Evolutionary conservation across 2,113 vertebrate genomes (phyloP), one percentile per base, ranked within the genome.

Genomic region (Mohoua ochrocephala): DNA sequence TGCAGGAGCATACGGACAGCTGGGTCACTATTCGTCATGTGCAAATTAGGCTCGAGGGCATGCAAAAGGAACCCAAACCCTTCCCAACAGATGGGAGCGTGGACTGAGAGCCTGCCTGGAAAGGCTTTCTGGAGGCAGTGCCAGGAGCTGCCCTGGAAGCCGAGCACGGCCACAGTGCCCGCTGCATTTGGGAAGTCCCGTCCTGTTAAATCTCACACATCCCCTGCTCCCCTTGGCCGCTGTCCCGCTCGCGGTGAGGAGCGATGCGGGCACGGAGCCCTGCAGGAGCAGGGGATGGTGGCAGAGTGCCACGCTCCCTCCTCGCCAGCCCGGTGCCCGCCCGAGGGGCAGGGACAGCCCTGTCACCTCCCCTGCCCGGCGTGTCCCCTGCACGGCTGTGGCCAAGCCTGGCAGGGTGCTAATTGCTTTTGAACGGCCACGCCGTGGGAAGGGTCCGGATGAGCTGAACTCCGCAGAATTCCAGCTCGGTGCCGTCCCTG

Each of bases 351-450:
- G 0, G 4, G 75, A 35, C 0, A 3, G 91, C 30, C 39, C 68
- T 68, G 85, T 31, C 84, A 53, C 57, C 35, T 50, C 26, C 73
- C 71, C n/a, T 60, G 65, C 84, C 33, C 1, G 1, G 16, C 5
- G 0, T 28, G 53, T 65, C 42, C 60, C 39, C 59, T 6, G 0
- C 52, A 10, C 19, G 0, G 1, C 83, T 41, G 61, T 23, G 63
- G 74, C 70, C 84, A 44, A 30, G 56, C 37, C 80, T 63, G 76
- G 45, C 80, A 33, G 57, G 47, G 30, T 13, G n/a, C 27, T 78
- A 28, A 84, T 78, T 69, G 84, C 31, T 83, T 84, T 8, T n/a
- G 75, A 59, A 39, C n/a, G 49, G 64, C 64, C 49, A 26, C 21
- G 24, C 61, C 2, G 0, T 14, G 37, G 11, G 79, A 45, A 71